Base-by-base conservation (phyloP, 2,797 vertebrate species). In the Manis crassicaudata region DNA sequence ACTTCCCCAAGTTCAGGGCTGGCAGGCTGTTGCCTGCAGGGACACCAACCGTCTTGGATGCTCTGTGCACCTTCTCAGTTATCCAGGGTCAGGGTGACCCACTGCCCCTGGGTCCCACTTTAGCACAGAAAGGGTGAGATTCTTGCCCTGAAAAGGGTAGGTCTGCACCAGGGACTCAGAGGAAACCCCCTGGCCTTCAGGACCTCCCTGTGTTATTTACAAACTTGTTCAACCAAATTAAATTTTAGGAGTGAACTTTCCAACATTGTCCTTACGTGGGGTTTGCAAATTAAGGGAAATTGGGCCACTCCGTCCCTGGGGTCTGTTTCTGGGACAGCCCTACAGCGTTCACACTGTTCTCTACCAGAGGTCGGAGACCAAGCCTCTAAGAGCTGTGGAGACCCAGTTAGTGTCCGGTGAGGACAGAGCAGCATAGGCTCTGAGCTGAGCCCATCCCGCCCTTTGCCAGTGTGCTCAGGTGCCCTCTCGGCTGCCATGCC, bases 271-370 rank as follows among this genome's bases (percentile, higher is more conserved):
- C 97, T 96, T 93, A 93, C 62, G 67, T 12, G 8, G 95, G 97
- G 95, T 98, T 98, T 97, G 89, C 96, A 97, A 97, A 95, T 88
- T 88, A 88, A 95, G 76, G 92, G 94, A 98, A 99, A 99, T 96
- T 98, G 98, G 98, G 98, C 97, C 98, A 98, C 88, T 88, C 92
- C 97, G 98, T 98, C 98, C 98, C 98, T 97, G 88, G 96, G 98
- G 98, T 97, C 97, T 97, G 97, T 98, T 99, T 99, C 98, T 99
- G 98, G 98, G 98, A 94, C 98, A 98, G 97, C 95, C 87, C 96
- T 97, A 93, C 82, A 88, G 92, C 96, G 40, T 67, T 72, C 83
- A 43, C 58, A 96, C 68, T 95, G 95, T 94, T 97, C 85, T 95
- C 62, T 0, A 0, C 32, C 37, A 91, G 96, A 98, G 93, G 96